Percentiles rank a stretch among this genome's conserved stretches.
phyloP scores from a whole-genome alignment of 2,113 vertebrate genomes.

The Ornithorhynchus anatinus region DNA sequence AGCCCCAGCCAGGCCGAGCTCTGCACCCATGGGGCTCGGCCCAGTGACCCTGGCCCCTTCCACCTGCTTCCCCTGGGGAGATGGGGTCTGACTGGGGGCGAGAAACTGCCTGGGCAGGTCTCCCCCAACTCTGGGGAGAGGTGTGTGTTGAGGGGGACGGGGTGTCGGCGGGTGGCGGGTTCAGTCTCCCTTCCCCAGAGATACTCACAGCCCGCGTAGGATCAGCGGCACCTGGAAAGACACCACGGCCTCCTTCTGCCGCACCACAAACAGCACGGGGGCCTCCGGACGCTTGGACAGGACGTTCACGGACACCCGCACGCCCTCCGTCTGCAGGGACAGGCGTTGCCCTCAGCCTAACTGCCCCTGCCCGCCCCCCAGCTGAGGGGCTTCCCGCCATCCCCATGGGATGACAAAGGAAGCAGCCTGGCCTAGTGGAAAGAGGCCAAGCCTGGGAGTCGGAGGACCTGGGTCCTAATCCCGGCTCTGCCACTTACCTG shows the following conservation, averaged over 20 bases:
- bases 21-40: too few species aligned
- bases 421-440: too few species aligned
- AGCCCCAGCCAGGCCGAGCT: too few species aligned
- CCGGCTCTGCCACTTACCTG: too few species aligned
- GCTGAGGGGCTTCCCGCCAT: too few species aligned
- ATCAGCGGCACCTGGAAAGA: conserved; percentile 97
- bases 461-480: too few species aligned
- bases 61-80: not conserved
- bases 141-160: too few species aligned
- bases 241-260: conserved; percentile 94
- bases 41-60: too few species aligned
- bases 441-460: too few species aligned
- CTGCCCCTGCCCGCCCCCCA: accelerated
- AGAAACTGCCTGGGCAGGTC: not conserved
- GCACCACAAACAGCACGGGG: conserved; percentile 90
- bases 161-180: not conserved
- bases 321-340: conserved; percentile 83
- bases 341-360: not conserved
- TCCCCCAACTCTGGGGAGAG: not conserved
- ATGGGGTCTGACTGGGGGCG: not conserved
- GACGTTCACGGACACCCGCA: conserved; percentile 89
- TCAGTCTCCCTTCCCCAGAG: not conserved
- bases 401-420: too few species aligned
- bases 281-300: conserved; percentile 74
- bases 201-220: conserved; percentile 93